Evolutionary conservation across 2,113 vertebrate genomes (phyloP).

Genomic region (Mustelus asterias): DNA sequence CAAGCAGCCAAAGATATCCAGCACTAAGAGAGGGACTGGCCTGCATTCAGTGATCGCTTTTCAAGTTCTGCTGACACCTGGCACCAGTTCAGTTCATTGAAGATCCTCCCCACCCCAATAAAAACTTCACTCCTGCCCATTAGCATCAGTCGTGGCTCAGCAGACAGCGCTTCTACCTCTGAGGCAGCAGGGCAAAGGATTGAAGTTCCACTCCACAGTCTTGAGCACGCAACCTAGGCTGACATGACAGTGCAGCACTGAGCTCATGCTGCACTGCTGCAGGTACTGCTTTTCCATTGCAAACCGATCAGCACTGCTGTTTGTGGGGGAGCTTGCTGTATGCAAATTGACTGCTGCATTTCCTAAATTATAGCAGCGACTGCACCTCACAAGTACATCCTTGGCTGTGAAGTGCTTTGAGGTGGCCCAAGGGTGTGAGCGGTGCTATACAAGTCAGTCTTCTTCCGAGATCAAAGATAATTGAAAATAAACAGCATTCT

Average conservation of each 20-base stretch:
- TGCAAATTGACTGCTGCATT: not conserved
- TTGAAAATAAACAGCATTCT: not conserved
- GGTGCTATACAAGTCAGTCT: not conserved
- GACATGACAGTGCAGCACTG: not conserved
- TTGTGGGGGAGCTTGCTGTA: not conserved
- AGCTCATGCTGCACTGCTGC: not conserved
- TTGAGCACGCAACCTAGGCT: not conserved
- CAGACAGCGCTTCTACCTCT: not conserved
- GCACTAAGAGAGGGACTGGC: not conserved
- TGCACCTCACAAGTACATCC: not conserved
- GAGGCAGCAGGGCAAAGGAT: not conserved
- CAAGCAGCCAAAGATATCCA: slow-evolving; percentile 20
- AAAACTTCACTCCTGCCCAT: not conserved
- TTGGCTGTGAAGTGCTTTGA: not conserved
- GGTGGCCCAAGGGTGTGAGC: not conserved
- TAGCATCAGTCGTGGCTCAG: not conserved
- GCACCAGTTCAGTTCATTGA: not conserved
- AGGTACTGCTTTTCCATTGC: not conserved
- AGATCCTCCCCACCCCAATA: not conserved
- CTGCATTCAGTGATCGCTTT: slow-evolving; percentile 2
- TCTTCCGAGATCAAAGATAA: not conserved
- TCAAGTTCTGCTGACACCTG: not conserved
- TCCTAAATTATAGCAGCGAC: not conserved
- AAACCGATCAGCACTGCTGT: not conserved
- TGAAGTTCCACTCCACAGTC: not conserved